Evolutionary conservation across 1,140 invertebrate species (phyloP).

Genomic region (Meloidogyne hapla): DNA sequence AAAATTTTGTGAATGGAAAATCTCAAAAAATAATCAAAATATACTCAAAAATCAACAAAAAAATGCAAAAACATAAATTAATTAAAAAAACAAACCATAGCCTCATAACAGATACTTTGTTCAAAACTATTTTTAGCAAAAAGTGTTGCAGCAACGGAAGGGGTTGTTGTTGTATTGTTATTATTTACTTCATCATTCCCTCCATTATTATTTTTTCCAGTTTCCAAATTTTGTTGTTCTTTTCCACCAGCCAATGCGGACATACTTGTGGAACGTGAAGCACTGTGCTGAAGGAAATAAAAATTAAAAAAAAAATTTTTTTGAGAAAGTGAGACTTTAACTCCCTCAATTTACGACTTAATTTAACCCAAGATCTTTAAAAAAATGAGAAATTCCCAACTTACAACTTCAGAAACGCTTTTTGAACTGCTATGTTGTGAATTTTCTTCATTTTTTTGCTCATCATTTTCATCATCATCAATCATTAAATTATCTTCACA

Average conservation of each 20-base stretch:
- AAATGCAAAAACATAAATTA: background rate
- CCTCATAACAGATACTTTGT: conserved; percentile 20
- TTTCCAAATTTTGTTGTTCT: conserved; percentile 5
- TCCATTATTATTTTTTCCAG: background rate
- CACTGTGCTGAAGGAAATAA: background rate
- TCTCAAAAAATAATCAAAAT: too few relatives aligned
- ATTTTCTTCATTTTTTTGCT: background rate
- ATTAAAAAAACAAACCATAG: conserved; percentile 20
- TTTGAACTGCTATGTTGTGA: conserved; percentile 13
- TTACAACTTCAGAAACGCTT: background rate
- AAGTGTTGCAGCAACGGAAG: conserved; percentile 13
- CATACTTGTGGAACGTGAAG: background rate
- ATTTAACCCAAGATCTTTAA: background rate
- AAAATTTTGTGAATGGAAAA: too few relatives aligned
- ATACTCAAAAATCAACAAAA: too few relatives aligned
- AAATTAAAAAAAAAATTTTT: too few relatives aligned
- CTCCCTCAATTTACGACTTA: background rate
- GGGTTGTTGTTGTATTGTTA: background rate
- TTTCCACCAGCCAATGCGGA: background rate
- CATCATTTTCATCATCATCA: background rate
- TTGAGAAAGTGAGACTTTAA: too few relatives aligned
- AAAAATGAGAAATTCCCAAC: background rate
- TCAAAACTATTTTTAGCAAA: conserved; percentile 35
- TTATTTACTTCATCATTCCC: background rate
- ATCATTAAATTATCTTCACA: conserved; percentile 16